Conservation (phyloP, 1,140 invertebrate species). For the Orius insidiosus region DNA sequence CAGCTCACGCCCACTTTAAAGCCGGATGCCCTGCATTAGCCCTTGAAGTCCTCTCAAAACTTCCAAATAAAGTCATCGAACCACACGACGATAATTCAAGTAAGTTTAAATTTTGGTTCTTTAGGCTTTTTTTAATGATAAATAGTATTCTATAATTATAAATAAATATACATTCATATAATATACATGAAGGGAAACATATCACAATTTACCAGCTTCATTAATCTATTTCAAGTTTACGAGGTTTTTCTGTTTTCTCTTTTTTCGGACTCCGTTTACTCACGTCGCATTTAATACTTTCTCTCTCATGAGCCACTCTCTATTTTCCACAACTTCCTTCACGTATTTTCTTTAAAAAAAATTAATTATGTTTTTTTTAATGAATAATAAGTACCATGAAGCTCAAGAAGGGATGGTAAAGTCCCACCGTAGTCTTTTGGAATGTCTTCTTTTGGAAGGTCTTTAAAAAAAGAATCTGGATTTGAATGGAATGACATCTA, state of each 20-base stretch:
- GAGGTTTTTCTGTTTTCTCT: conserved; percentile 13
- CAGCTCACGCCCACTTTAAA: conserved; percentile 93
- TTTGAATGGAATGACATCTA: conserved; percentile 19
- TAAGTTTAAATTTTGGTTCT: no score
- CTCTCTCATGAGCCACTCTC: conserved; percentile 18
- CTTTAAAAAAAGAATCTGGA: conserved; percentile 17
- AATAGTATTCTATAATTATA: no score
- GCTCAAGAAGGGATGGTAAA: not conserved
- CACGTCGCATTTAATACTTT: conserved; percentile 16
- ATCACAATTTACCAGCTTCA: not conserved
- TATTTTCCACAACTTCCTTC: conserved; percentile 12
- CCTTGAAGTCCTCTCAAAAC: conserved; percentile 87
- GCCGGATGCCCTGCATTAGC: conserved; percentile 93
- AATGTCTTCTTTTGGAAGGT: conserved; percentile 14
- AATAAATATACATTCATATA: no score
- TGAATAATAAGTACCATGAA: conserved; percentile 9
- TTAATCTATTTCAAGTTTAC: conserved; percentile 21
- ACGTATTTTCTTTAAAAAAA: conserved; percentile 16
- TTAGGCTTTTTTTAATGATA: no score
- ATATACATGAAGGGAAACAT: not conserved
- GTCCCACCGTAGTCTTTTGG: conserved; percentile 19
- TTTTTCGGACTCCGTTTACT: conserved; percentile 15
- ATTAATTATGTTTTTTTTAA: not conserved
- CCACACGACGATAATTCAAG: conserved; percentile 33
- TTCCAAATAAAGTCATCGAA: conserved; percentile 67